phyloP scores from a whole-genome alignment of 2,113 vertebrate genomes.

The Bos taurus region DNA sequence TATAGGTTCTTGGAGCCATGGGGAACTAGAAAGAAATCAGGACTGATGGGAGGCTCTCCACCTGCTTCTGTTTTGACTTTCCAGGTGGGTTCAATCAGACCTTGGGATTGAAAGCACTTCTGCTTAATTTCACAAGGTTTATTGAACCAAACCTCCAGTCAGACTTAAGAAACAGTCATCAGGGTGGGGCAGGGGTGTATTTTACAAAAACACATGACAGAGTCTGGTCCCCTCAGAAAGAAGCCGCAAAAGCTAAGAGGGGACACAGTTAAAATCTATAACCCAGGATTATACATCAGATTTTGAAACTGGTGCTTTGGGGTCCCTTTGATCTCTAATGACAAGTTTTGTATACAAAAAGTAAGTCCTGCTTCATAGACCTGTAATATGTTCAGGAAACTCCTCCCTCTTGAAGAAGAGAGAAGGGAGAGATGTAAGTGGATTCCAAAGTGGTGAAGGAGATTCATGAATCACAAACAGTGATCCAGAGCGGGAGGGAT shows the following conservation, averaged over 20 bases:
- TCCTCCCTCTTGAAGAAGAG: not conserved
- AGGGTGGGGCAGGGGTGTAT: too few species aligned
- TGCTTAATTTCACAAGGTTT: not conserved
- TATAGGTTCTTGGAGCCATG: not conserved
- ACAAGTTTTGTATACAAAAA: not conserved
- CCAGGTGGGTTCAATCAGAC: not conserved
- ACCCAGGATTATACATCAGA: not conserved
- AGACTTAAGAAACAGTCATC: not conserved
- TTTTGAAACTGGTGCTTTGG: not conserved
- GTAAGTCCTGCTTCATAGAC: not conserved
- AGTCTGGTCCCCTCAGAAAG: not conserved
- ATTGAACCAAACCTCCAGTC: not conserved
- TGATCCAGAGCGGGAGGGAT: not conserved
- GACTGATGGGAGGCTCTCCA: not conserved
- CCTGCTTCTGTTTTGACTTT: not conserved
- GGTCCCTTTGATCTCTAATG: not conserved
- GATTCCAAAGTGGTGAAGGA: not conserved
- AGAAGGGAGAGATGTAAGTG: not conserved
- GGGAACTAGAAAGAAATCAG: not conserved
- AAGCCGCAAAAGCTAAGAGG: not conserved
- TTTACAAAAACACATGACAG: not conserved
- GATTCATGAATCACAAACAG: not conserved
- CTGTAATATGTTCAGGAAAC: not conserved
- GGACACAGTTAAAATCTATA: not conserved
- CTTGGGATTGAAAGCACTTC: not conserved